These are phyloP conservation scores for Bellardia bayeri DNA, from an alignment of 2,888 invertebrate genomes.

Conservation along the genomic window DNA sequence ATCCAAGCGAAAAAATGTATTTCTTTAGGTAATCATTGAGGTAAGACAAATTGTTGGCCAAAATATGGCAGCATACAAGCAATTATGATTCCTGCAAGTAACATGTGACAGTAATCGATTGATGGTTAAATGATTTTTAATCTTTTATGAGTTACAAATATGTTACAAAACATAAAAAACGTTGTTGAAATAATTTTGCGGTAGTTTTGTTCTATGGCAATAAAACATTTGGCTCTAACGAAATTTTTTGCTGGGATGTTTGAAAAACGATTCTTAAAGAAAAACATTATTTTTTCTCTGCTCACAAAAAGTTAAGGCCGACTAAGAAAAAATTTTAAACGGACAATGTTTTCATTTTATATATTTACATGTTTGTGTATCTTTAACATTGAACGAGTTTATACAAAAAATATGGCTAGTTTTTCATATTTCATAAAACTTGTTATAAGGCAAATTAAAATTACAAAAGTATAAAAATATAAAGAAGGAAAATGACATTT, in stretches of 20 bases:
- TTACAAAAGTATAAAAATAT: background rate
- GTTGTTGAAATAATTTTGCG: no score
- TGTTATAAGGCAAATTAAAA: background rate
- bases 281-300: constrained; percentile 24
- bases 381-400: background rate
- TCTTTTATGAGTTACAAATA: no score
- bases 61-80: no score
- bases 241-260: constrained; percentile 2
- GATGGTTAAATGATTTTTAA: no score
- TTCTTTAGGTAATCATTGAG: background rate
- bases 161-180: no score
- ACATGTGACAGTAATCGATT: no score
- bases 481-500: background rate
- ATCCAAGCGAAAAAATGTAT: constrained; percentile 19
- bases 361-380: constrained; percentile 4
- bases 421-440: constrained; percentile 5
- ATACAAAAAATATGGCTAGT: background rate
- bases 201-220: no score
- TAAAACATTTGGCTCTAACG: no score
- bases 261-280: background rate
- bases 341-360: constrained; percentile 29
- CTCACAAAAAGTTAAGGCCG: background rate
- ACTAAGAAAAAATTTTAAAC: constrained; percentile 22
- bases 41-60: no score
- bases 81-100: no score